Evolutionary conservation across 1,140 invertebrate species (phyloP).

Genomic region (Aphelenchoides avenae): DNA sequence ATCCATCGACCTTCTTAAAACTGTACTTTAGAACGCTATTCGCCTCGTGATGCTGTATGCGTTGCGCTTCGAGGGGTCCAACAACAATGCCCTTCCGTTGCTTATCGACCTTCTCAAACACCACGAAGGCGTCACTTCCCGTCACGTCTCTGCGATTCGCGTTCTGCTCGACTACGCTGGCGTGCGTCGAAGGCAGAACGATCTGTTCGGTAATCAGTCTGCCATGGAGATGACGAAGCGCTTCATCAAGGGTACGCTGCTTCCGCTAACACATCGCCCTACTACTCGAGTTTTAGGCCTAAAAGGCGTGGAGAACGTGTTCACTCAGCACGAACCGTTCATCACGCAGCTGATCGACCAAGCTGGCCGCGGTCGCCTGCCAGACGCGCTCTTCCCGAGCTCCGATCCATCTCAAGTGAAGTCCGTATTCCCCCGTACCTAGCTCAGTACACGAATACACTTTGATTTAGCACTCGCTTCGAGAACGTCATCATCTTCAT

Average conservation of each 20-base stretch:
- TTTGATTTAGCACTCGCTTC: constrained; percentile 59
- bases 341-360: constrained; percentile 49
- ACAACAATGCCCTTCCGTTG: constrained; percentile 68
- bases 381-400: constrained; percentile 33
- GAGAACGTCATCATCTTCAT: constrained; percentile 89
- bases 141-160: constrained; percentile 28
- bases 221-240: constrained; percentile 57
- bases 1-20: not conserved
- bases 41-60: constrained; percentile 88
- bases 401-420: constrained; percentile 23
- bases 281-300: constrained; percentile 31
- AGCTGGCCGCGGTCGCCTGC: constrained; percentile 34
- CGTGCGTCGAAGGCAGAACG: constrained; percentile 33
- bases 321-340: constrained; percentile 57
- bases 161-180: constrained; percentile 49
- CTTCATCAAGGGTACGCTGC: constrained; percentile 51
- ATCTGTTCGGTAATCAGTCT: constrained; percentile 53
- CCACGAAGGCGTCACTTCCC: constrained; percentile 27
- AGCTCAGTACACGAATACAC: constrained; percentile 2
- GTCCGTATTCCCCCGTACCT: constrained; percentile 21
- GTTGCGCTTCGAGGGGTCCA: constrained; percentile 76
- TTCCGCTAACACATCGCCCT: not conserved
- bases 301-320: constrained; percentile 59
- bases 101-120: constrained; percentile 36
- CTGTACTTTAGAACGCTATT: constrained; percentile 69